Evolutionary conservation across 2,888 invertebrate genomes (phyloP), one percentile per base, ranked within the genome.

Genomic region (Asteroscopus sphinx): DNA sequence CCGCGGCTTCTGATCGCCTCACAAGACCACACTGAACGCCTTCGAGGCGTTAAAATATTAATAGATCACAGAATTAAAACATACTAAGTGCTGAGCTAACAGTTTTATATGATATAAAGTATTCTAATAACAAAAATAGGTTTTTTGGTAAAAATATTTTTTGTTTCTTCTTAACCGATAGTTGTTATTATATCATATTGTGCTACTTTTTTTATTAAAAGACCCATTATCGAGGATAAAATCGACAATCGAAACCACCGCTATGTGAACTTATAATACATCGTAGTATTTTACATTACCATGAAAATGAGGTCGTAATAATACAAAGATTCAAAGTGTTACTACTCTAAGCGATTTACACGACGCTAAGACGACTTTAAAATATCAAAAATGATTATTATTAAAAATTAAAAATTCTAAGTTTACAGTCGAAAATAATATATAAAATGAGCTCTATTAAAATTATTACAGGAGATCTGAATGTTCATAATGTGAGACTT

Each of bases 91-190:
- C 81, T 81, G 86, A 82, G 84, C 85, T 88, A 87, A 81, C 79
- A 78, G 80, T 88, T 84, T 81, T 79, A 86, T 77, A 88, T 80
- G 79, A 81, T 86, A 85, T 86, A 88, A 85, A 87, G 86, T 88
- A 77, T 25, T 85, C 84, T 88, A 87, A 87, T 90, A 92, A 92
- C 86, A 91, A 92, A 92, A 92, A 91, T 91, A 90, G 79, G 82
- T 79, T 91, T 89, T 89, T 89, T 89, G 88, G 89, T 87, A 87
- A 91, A 92, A 89, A 89, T 88, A 87, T 88, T 86, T 82, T 87
- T 86, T 73, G 80, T 80, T 82, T 83, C 75, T 82, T 82, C 86
- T 88, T 88, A 89, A 84, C 81, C 85, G 81, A 87, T 85, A 86
- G 68, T 80, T 62, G 73, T 77, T 81, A 74, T 77, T 81, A 57